Percentiles rank a stretch among this genome's conserved stretches.
phyloP scores from a whole-genome alignment of 2,888 invertebrate species.

The Chouioia cunea region DNA sequence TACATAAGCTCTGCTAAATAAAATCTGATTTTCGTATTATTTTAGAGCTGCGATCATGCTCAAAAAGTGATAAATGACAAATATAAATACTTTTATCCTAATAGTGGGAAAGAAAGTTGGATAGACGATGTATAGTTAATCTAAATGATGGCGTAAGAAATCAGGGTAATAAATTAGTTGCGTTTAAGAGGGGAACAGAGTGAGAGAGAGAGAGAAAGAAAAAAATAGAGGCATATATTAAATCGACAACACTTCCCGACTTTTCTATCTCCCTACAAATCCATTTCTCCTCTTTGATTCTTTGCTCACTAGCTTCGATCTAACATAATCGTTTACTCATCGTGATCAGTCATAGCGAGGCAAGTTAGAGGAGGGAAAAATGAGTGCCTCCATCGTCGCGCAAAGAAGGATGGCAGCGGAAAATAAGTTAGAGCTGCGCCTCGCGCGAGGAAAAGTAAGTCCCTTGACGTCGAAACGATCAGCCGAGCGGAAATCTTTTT shows the following conservation, averaged over 20 bases:
- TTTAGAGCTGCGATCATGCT: too few species aligned
- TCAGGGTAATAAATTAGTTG: too few species aligned
- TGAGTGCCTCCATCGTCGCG: too few species aligned
- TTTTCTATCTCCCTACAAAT: constrained; percentile 8
- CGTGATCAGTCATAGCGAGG: constrained; percentile 27
- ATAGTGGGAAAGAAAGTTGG: too few species aligned
- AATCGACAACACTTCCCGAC: constrained; percentile 20
- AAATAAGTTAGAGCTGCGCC: constrained; percentile 3
- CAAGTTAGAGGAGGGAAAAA: neutral
- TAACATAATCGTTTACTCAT: constrained; percentile 38
- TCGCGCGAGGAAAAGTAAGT: constrained; percentile 7
- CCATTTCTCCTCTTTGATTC: neutral
- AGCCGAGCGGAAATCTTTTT: constrained; percentile 10
- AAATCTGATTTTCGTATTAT: too few species aligned
- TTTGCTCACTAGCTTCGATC: constrained; percentile 4
- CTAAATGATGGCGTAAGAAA: too few species aligned
- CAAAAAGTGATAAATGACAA: too few species aligned
- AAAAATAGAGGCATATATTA: constrained; percentile 21
- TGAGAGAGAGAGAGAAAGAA: neutral
- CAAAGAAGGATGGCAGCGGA: neutral
- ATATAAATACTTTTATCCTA: too few species aligned
- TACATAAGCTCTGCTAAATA: too few species aligned
- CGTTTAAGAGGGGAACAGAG: neutral
- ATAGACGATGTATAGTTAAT: too few species aligned
- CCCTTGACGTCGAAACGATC: constrained; percentile 28